phyloP scores from a whole-genome alignment of 2,797 vertebrate species.

The Chromobotia macracanthus region DNA sequence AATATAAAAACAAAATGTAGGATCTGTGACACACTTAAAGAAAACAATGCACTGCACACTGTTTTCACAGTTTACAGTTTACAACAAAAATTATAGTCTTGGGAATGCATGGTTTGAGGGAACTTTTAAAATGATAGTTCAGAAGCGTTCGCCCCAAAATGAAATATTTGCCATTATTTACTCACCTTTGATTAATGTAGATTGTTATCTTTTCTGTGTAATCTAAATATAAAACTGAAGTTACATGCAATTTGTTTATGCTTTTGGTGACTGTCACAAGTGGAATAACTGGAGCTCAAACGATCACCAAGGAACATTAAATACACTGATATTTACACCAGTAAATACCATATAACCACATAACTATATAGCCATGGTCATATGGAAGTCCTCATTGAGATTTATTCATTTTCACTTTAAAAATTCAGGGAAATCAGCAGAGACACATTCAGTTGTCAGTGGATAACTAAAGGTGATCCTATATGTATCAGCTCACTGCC shows the following conservation, averaged over 20 bases:
- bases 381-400: neutral
- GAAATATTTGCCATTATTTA: neutral
- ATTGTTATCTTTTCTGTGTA: no score
- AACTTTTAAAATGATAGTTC: neutral
- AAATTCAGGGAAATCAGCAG: no score
- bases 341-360: neutral
- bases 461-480: slow-evolving; percentile 33
- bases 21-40: neutral
- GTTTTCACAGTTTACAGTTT: neutral
- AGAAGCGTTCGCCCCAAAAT: neutral
- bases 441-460: slow-evolving; percentile 31
- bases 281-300: no score
- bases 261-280: no score
- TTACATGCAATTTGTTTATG: no score
- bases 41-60: neutral
- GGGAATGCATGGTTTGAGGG: neutral
- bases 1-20: neutral
- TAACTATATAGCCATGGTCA: neutral
- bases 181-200: neutral
- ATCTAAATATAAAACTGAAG: no score
- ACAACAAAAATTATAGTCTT: neutral
- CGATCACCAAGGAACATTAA: no score
- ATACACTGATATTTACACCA: no score
- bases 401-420: no score
- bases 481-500: slow-evolving; percentile 28